phyloP scores from a whole-genome alignment of 2,113 vertebrate genomes.

The Tyrannus savana region DNA sequence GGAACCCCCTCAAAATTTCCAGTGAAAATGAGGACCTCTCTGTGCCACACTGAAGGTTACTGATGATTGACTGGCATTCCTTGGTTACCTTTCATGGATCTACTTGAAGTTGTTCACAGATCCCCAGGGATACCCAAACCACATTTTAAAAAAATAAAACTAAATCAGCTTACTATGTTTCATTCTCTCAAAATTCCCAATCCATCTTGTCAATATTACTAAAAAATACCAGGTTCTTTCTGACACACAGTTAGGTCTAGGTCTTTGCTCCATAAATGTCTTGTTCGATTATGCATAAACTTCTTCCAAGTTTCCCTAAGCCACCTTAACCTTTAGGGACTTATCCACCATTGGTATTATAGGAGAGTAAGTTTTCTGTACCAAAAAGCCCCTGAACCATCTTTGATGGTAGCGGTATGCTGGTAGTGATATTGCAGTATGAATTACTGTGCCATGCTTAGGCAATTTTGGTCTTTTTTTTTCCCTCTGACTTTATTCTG shows the following conservation, averaged over 20 bases:
- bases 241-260: not conserved
- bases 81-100: not conserved
- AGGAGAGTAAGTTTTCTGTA: not conserved
- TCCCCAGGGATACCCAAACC: not conserved
- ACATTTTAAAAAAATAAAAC: not conserved
- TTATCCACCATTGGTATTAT: not conserved
- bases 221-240: not conserved
- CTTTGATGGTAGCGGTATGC: not conserved
- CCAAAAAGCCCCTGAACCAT: not conserved
- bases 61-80: not conserved
- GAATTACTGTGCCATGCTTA: not conserved
- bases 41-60: not conserved
- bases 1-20: not conserved
- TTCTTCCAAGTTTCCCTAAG: not conserved
- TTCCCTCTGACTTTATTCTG: not conserved
- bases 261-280: not conserved
- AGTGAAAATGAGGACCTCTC: not conserved
- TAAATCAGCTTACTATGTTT: not conserved
- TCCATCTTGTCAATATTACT: not conserved
- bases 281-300: not conserved
- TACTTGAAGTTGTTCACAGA: not conserved
- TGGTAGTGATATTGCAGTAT: not conserved
- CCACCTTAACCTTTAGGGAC: not conserved
- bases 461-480: not conserved
- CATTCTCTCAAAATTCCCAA: not conserved